Conservation (phyloP, 2,888 invertebrate species). For the Coleophora deauratella region DNA sequence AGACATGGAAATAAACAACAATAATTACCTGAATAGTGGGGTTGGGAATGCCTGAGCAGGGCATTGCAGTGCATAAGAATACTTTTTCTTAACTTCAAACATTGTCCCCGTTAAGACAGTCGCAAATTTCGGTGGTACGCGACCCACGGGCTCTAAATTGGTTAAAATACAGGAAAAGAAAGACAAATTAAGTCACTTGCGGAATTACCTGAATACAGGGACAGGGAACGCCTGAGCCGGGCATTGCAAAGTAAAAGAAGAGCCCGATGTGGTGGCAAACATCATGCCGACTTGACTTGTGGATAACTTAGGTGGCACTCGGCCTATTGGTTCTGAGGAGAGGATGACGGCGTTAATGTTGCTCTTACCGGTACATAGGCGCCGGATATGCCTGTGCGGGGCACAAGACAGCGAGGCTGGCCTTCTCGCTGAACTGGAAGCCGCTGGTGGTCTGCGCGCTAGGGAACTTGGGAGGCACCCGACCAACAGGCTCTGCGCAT, state of each 20-base stretch:
- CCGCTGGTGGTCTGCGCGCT: slow-evolving; percentile 76
- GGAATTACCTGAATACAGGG: slow-evolving; percentile 60
- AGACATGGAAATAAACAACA: slow-evolving; percentile 21
- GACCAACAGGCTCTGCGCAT: slow-evolving; percentile 79
- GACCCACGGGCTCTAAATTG: slow-evolving; percentile 48
- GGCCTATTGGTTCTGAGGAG: slow-evolving; percentile 62
- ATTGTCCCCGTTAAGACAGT: slow-evolving; percentile 65
- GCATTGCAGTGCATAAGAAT: slow-evolving; percentile 69
- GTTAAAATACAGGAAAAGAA: slow-evolving; percentile 28
- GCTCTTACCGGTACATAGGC: slow-evolving; percentile 80
- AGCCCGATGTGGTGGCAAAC: slow-evolving; percentile 70
- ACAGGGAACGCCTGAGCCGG: slow-evolving; percentile 80
- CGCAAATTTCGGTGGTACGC: slow-evolving; percentile 73
- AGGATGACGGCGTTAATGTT: slow-evolving; percentile 39
- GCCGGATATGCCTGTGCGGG: slow-evolving; percentile 83
- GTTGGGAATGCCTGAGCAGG: slow-evolving; percentile 80
- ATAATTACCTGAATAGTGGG: slow-evolving; percentile 69
- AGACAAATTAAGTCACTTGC: slow-evolving; percentile 20
- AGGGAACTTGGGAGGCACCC: slow-evolving; percentile 78
- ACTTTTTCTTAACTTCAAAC: slow-evolving; percentile 68
- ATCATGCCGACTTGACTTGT: slow-evolving; percentile 67
- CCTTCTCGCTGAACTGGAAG: slow-evolving; percentile 70
- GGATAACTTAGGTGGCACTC: slow-evolving; percentile 58
- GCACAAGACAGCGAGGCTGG: slow-evolving; percentile 76
- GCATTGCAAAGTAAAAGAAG: slow-evolving; percentile 76